A percentile compares a stretch with the other conserved stretches of the same genome.
Conservation (phyloP, 2,113 vertebrate species). For the Piprites chloris region DNA sequence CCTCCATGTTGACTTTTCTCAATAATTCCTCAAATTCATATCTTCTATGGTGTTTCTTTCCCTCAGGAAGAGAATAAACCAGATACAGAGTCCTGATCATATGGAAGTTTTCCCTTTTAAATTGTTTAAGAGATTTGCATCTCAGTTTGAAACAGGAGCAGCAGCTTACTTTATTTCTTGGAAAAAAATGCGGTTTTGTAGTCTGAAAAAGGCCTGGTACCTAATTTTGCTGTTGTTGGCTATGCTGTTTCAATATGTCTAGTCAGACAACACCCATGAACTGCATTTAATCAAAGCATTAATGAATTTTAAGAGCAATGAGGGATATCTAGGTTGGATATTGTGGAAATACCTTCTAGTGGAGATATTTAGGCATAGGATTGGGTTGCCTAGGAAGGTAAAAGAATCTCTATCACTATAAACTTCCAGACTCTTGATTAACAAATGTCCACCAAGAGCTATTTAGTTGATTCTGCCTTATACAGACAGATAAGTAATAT, state of each 20-base stretch:
- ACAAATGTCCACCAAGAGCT: not conserved
- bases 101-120: not conserved
- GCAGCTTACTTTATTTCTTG: not conserved
- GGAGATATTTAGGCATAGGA: not conserved
- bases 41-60: not conserved
- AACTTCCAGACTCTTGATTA: conserved; percentile 3
- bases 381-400: not conserved
- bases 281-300: not conserved
- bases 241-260: not conserved
- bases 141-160: not conserved
- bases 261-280: not conserved
- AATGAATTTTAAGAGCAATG: not conserved
- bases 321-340: not conserved
- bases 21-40: not conserved
- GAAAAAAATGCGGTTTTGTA: not conserved
- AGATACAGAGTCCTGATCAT: not conserved
- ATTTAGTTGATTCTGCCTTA: not conserved
- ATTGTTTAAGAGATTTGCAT: not conserved
- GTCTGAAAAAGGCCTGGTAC: not conserved
- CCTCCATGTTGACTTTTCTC: not conserved
- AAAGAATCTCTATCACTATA: not conserved
- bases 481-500: not conserved
- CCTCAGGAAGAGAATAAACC: not conserved
- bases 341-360: not conserved
- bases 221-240: not conserved